Conservation (phyloP, 2,888 invertebrate species). For the Germaria angustata region DNA sequence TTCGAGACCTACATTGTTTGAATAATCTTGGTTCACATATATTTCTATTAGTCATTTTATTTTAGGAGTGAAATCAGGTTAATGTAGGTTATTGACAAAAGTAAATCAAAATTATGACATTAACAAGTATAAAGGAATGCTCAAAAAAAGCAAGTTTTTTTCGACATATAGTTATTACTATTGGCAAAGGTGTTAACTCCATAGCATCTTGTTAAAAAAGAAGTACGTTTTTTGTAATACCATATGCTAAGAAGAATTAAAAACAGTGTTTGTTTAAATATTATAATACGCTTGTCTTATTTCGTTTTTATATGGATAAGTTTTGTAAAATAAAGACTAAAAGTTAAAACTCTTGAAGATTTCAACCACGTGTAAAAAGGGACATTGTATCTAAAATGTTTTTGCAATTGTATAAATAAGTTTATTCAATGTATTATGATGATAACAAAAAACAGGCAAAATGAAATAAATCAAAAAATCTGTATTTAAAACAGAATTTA, state of each 20-base stretch:
- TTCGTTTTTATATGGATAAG: conserved; percentile 53
- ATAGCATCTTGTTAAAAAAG: no score
- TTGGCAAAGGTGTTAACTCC: no score
- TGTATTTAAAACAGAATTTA: neutral
- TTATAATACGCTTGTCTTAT: conserved; percentile 22
- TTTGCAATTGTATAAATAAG: neutral
- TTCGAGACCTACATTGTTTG: no score
- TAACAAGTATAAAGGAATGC: no score
- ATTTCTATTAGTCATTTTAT: no score
- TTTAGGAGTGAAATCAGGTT: no score
- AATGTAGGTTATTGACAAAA: no score
- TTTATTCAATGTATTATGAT: neutral
- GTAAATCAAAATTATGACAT: no score
- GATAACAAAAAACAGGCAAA: neutral
- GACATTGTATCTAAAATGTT: neutral
- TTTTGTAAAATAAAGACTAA: conserved; percentile 23
- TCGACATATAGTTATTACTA: no score
- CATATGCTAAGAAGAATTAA: neutral
- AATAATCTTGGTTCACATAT: no score
- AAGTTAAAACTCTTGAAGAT: neutral
- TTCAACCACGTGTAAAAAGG: conserved; percentile 44
- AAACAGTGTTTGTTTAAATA: conserved; percentile 41
- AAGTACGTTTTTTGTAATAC: no score
- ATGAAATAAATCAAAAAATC: neutral
- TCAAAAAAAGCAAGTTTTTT: no score